Base-by-base conservation (phyloP, 2,888 invertebrate species). In the Euplexia lucipara region DNA sequence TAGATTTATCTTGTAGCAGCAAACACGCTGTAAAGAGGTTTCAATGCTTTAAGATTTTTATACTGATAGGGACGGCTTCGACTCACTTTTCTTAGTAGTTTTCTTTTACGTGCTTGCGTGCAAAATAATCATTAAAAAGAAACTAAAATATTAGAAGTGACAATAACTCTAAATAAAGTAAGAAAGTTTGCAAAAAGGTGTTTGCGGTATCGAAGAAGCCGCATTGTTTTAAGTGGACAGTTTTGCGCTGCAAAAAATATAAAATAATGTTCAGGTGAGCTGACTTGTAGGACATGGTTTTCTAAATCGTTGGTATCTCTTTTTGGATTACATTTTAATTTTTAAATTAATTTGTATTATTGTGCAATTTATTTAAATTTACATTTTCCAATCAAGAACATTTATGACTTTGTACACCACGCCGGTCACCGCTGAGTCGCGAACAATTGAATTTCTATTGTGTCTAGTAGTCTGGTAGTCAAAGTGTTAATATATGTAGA, bases 151-250 rank as follows among this genome's bases (percentile, higher is more conserved):
- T 61, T 56, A 72, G 77, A 78, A 75, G 69, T 67, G 70, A 80
- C 78, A 81, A 79, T 83, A 79, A 78, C 75, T 66, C 73, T 78
- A 84, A 85, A 83, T 83, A 84, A 84, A 83, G 78, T 81, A 88
- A 86, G 87, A 89, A 88, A 88, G 86, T 82, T 81, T 57, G 83
- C 80, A 89, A 89, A 89, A 89, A 90, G 75, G 73, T 83, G 83
- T 85, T 87, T 84, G 85, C 80, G 78, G 80, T 82, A 84, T 87
- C 83, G 82, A 84, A 82, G 79, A 82, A 72, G 82, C 86, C 85
- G 70, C 86, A 87, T 88, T 90, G 86, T 88, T 83, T 87, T 83
- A 76, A 84, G 69, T 74, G 68, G 70, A 65, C 60, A 76, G 57
- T 77, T 72, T 69, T 75, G 56, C 61, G 65, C 68, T 70, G 79